Evolutionary conservation across 2,888 invertebrate species (phyloP).

Genomic region (Philaethria dido): DNA sequence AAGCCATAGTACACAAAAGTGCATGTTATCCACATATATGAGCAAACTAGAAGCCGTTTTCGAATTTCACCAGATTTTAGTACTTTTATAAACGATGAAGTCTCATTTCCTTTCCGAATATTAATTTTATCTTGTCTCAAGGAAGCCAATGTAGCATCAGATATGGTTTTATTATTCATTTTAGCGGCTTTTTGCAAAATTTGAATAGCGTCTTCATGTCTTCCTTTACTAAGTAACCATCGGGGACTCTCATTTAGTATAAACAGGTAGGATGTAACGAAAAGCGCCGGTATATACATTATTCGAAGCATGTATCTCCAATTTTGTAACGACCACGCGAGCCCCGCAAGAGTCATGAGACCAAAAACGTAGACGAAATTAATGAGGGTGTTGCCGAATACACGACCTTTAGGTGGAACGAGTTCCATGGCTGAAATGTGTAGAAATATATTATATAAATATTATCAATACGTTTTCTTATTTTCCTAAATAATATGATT

Average conservation of each 20-base stretch:
- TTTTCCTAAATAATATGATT: too few relatives aligned
- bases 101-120: slow-evolving; percentile 52
- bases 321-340: slow-evolving; percentile 87
- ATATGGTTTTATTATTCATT: slow-evolving; percentile 82
- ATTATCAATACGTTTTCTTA: background rate
- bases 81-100: slow-evolving; percentile 68
- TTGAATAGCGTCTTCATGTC: slow-evolving; percentile 84
- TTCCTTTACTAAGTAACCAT: slow-evolving; percentile 89
- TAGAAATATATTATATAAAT: background rate
- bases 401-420: slow-evolving; percentile 89
- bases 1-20: slow-evolving; percentile 92
- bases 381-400: slow-evolving; percentile 88
- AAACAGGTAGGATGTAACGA: slow-evolving; percentile 88
- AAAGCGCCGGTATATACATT: slow-evolving; percentile 87
- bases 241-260: slow-evolving; percentile 89
- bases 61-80: slow-evolving; percentile 82
- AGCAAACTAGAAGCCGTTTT: slow-evolving; percentile 85
- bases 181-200: slow-evolving; percentile 86
- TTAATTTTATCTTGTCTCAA: slow-evolving; percentile 45
- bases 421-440: slow-evolving; percentile 88
- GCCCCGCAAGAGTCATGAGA: slow-evolving; percentile 86
- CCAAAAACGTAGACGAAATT: slow-evolving; percentile 89
- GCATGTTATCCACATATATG: slow-evolving; percentile 91
- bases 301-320: slow-evolving; percentile 88
- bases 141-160: slow-evolving; percentile 63